These are phyloP conservation scores for Pemphredon lugubris DNA, from an alignment of 2,888 invertebrate species.

Conservation along the genomic window DNA sequence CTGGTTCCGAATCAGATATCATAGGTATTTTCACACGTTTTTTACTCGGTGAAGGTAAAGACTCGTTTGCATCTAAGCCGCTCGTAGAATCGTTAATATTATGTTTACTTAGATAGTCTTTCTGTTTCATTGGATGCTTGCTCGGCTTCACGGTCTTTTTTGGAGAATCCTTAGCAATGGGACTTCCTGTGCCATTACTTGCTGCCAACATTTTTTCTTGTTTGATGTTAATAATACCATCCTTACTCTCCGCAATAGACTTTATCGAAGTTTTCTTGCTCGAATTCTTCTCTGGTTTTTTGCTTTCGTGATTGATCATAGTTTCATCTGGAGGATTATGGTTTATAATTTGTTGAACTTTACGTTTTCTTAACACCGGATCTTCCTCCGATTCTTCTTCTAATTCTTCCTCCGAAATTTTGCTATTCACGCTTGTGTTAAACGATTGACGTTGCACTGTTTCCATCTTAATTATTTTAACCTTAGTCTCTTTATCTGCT, in stretches of 20 bases:
- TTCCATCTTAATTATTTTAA: neutral
- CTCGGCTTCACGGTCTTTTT: neutral
- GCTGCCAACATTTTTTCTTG: neutral
- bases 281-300: neutral
- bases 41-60: constrained; percentile 9
- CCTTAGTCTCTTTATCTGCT: constrained; percentile 9
- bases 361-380: constrained; percentile 1
- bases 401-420: neutral
- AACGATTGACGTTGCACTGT: neutral
- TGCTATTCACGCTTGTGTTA: neutral
- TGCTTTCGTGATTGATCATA: constrained; percentile 5
- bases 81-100: constrained; percentile 4
- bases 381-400: neutral
- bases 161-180: neutral
- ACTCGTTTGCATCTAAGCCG: constrained; percentile 11
- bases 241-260: neutral
- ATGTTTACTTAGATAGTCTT: too few species aligned
- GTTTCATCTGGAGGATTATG: constrained; percentile 9
- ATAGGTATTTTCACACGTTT: constrained; percentile 19
- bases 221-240: constrained; percentile 2
- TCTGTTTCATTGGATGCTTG: constrained; percentile 10
- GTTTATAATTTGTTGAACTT: neutral
- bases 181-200: neutral
- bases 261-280: neutral
- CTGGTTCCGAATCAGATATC: neutral